phyloP scores from a whole-genome alignment of 2,888 invertebrate genomes.

The Holacanthella duospinosa region DNA sequence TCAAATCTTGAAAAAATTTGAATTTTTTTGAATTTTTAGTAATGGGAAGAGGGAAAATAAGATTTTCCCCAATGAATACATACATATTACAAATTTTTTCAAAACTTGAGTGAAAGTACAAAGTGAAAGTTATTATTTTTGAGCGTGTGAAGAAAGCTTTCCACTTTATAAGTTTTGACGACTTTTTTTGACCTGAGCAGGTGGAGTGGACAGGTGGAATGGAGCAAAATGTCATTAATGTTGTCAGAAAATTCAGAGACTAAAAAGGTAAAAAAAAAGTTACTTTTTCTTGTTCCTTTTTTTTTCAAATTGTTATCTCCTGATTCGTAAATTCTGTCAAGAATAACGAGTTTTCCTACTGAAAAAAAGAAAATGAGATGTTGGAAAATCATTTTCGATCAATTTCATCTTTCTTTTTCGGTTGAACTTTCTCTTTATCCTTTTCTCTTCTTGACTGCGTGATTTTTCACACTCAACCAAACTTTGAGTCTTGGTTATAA shows the following conservation, averaged over 20 bases:
- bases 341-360: no score
- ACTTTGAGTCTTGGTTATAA: no score
- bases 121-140: no score
- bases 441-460: constrained; percentile 22
- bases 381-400: constrained; percentile 20
- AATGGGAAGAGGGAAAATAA: no score
- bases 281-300: no score
- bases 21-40: no score
- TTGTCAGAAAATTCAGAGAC: neutral
- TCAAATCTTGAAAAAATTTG: neutral
- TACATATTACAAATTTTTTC: no score
- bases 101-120: no score
- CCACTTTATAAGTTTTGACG: neutral
- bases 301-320: no score
- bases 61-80: no score
- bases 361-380: constrained; percentile 8
- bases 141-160: neutral
- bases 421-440: no score
- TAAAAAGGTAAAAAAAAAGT: neutral
- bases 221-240: neutral
- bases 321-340: no score
- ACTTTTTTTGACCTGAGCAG: neutral
- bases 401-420: constrained; percentile 17
- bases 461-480: constrained; percentile 20
- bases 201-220: neutral